Evolutionary conservation across 2,888 invertebrate genomes (phyloP).

Genomic region (Neoascia interrupta): DNA sequence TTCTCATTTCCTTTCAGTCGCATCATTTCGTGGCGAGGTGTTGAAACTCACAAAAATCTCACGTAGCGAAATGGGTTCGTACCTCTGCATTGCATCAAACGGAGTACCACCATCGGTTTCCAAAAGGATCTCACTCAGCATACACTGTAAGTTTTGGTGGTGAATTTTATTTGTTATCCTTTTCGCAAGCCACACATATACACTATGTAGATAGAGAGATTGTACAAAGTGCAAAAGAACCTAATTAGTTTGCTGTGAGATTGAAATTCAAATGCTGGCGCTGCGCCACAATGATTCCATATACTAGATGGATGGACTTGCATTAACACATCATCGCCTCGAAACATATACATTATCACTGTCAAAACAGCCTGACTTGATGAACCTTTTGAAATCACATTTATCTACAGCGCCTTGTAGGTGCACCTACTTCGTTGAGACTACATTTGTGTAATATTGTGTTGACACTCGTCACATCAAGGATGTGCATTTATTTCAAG

Average conservation of each 20-base stretch:
- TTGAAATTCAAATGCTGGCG: slow-evolving; percentile 65
- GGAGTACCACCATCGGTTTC: slow-evolving; percentile 93
- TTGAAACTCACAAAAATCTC: slow-evolving; percentile 89
- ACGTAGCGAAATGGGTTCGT: slow-evolving; percentile 93
- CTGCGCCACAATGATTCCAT: slow-evolving; percentile 15
- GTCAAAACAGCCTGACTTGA: too few species aligned
- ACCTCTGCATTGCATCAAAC: slow-evolving; percentile 93
- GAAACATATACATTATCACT: slow-evolving; percentile 47
- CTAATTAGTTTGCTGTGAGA: slow-evolving; percentile 63
- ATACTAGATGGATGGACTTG: slow-evolving; percentile 57
- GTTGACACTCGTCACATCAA: background rate
- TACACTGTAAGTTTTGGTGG: slow-evolving; percentile 89
- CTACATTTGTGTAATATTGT: background rate
- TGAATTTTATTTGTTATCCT: slow-evolving; percentile 34
- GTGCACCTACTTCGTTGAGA: too few species aligned
- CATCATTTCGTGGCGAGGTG: slow-evolving; percentile 87
- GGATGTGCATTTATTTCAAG: slow-evolving; percentile 57
- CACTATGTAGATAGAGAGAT: too few species aligned
- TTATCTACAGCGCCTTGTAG: background rate
- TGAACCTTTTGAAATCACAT: slow-evolving; percentile 27
- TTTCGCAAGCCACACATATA: too few species aligned
- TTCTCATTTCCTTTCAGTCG: slow-evolving; percentile 81
- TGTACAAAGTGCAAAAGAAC: background rate
- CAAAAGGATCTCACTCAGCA: slow-evolving; percentile 92
- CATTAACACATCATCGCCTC: slow-evolving; percentile 59